A percentile compares a stretch with the other conserved stretches of the same genome.
Evolutionary conservation across 2,113 vertebrate genomes (phyloP).

Genomic region (Mobula birostris): DNA sequence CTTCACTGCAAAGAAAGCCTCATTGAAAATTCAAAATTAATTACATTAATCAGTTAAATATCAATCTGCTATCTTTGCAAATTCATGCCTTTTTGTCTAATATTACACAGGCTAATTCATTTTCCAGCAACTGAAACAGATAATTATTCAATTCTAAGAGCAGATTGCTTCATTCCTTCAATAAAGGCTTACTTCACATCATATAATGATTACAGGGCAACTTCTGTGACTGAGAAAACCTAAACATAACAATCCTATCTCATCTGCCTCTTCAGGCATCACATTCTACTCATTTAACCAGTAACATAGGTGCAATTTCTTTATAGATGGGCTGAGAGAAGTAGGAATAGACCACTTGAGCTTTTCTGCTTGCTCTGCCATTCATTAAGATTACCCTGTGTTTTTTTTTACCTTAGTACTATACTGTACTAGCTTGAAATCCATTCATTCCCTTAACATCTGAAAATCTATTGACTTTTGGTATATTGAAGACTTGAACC

Average conservation of each 20-base stretch:
- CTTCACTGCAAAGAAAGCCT: not conserved
- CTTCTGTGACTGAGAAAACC: not conserved
- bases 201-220: not conserved
- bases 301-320: not conserved
- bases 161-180: not conserved
- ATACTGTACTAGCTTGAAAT: too few relatives aligned
- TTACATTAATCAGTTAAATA: not conserved
- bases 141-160: not conserved
- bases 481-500: too few relatives aligned
- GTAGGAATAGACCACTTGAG: too few relatives aligned
- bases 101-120: not conserved
- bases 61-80: not conserved
- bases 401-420: too few relatives aligned
- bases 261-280: not conserved
- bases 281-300: not conserved
- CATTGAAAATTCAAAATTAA: not conserved
- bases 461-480: too few relatives aligned
- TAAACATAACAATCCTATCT: not conserved
- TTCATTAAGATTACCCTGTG: too few relatives aligned
- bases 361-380: too few relatives aligned
- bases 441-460: too few relatives aligned
- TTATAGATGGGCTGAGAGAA: not conserved
- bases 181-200: not conserved
- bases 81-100: not conserved
- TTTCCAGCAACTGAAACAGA: not conserved